phyloP scores from a whole-genome alignment of 2,797 vertebrate genomes.

The Salmo trutta region DNA sequence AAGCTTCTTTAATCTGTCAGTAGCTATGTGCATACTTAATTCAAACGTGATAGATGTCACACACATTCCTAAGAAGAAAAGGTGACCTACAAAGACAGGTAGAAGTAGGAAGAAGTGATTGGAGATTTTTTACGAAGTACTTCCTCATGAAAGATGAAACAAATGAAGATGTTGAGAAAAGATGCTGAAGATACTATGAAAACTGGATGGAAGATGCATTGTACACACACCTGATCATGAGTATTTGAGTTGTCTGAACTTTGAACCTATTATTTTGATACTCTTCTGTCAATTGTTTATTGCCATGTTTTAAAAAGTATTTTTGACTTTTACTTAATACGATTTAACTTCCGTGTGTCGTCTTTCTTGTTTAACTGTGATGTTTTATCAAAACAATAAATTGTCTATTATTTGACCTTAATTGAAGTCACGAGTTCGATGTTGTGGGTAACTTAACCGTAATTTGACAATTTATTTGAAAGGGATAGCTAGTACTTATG shows the following conservation, averaged over 20 bases:
- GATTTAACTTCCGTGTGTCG: background rate
- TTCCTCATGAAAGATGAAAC: too few species aligned
- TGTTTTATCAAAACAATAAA: slow-evolving; percentile 6
- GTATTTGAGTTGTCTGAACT: background rate
- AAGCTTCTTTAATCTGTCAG: too few species aligned
- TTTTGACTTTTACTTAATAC: background rate
- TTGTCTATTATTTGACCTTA: background rate
- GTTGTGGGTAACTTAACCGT: background rate
- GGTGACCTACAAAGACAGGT: background rate
- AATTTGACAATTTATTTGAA: background rate
- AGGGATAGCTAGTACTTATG: background rate
- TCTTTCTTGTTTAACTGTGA: background rate
- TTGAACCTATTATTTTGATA: background rate
- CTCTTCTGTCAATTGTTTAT: background rate
- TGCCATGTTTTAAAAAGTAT: background rate
- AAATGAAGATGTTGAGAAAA: too few species aligned
- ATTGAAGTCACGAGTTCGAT: background rate
- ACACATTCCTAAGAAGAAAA: background rate
- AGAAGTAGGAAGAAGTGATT: background rate
- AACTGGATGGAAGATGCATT: background rate
- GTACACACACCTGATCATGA: background rate
- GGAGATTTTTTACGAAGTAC: too few species aligned
- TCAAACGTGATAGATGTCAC: too few species aligned
- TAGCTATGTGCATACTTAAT: too few species aligned
- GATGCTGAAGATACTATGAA: background rate